phyloP scores from a whole-genome alignment of 2,797 vertebrate species.

The Miichthys miiuy region DNA sequence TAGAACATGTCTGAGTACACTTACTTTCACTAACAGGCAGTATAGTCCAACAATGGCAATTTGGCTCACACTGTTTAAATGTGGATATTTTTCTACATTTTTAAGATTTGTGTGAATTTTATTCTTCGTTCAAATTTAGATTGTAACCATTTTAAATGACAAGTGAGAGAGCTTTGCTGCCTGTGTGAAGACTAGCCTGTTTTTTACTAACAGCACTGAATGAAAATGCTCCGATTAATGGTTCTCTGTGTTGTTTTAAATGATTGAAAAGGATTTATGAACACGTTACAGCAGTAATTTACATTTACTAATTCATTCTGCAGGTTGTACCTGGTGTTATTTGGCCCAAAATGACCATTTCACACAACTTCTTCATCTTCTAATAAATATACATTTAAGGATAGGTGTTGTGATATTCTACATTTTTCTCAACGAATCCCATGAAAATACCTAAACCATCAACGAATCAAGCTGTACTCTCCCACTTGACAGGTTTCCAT shows the following conservation, averaged over 20 bases:
- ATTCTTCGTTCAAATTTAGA: background rate
- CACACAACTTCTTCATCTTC: background rate
- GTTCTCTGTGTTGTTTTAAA: background rate
- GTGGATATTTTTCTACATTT: background rate
- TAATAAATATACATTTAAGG: background rate
- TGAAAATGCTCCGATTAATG: slow-evolving; percentile 25
- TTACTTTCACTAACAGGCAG: slow-evolving; percentile 46
- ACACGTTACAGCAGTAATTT: slow-evolving; percentile 8
- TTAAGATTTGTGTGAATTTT: background rate
- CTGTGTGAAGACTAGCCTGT: slow-evolving; percentile 46
- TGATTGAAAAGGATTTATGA: background rate
- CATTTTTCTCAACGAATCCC: background rate
- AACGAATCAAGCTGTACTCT: background rate
- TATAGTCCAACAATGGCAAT: slow-evolving; percentile 20
- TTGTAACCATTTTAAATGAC: background rate
- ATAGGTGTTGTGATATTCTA: background rate
- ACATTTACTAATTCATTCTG: slow-evolving; percentile 9
- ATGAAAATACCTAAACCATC: slow-evolving; percentile 5
- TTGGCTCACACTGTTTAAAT: background rate
- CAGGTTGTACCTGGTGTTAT: background rate
- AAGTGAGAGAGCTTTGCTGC: slow-evolving; percentile 41
- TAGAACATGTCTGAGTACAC: slow-evolving; percentile 35
- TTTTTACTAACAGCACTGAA: slow-evolving; percentile 55
- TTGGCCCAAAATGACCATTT: background rate
- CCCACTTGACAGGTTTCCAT: background rate